These are phyloP conservation scores for Bradypus variegatus DNA, from an alignment of 2,797 vertebrate species.

Conservation along the genomic window DNA sequence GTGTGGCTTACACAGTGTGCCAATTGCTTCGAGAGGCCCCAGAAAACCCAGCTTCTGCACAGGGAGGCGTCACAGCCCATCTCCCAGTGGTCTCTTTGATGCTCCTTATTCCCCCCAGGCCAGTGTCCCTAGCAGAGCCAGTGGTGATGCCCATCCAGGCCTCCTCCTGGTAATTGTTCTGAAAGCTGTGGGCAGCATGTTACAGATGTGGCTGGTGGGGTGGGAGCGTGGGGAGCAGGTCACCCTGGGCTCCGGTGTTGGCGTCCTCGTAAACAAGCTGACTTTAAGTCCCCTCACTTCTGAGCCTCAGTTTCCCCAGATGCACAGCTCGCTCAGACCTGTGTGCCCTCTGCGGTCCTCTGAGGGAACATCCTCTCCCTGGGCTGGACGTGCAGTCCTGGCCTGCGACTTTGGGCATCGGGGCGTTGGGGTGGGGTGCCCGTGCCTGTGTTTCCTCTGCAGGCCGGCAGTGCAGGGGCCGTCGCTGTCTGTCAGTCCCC, in stretches of 20 bases:
- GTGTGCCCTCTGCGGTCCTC: neutral
- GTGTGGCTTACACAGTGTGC: accelerated
- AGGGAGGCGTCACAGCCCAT: neutral
- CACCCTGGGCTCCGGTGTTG: too few species aligned
- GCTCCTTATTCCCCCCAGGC: neutral
- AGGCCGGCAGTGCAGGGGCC: neutral
- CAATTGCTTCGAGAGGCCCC: neutral
- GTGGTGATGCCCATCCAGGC: neutral
- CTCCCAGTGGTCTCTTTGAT: neutral
- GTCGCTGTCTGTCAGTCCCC: neutral
- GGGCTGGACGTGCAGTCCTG: neutral
- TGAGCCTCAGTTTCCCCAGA: neutral
- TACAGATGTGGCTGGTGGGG: neutral
- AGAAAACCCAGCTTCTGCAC: neutral
- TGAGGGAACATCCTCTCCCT: neutral
- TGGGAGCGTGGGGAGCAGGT: neutral
- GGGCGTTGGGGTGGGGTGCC: too few species aligned
- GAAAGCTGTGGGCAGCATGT: neutral
- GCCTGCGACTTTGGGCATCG: neutral
- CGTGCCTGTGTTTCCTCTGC: neutral
- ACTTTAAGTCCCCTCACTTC: neutral
- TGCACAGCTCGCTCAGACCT: neutral
- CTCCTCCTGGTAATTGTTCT: neutral
- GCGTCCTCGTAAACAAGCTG: neutral
- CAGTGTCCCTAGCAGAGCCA: neutral